A percentile compares a stretch with the other conserved stretches of the same genome.
These are phyloP conservation scores for Clarias platycephalus DNA, from an alignment of 2,797 vertebrate genomes.

Conservation along the genomic window DNA sequence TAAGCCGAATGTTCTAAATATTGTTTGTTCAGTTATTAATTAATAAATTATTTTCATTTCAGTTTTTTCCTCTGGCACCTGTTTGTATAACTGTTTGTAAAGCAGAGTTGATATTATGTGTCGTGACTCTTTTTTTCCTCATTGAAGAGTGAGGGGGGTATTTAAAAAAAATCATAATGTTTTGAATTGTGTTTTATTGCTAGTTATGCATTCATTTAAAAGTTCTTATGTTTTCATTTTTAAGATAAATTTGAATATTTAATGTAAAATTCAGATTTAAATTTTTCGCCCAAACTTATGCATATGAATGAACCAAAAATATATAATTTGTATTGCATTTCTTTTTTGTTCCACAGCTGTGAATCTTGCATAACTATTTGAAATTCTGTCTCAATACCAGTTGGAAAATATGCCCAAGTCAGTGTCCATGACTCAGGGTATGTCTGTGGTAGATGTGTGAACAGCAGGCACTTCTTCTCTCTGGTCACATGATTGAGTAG, in stretches of 20 bases:
- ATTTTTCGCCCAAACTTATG: background rate
- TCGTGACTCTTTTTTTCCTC: background rate
- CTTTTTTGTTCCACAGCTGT: slow-evolving; percentile 10
- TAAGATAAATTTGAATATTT: background rate
- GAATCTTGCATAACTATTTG: background rate
- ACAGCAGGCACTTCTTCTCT: slow-evolving; percentile 2
- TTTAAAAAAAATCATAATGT: too few relatives aligned
- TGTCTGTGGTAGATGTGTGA: slow-evolving; percentile 28
- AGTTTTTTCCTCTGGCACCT: background rate
- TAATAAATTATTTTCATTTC: background rate
- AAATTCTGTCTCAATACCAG: background rate
- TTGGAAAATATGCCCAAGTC: background rate
- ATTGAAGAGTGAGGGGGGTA: too few relatives aligned
- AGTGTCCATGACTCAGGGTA: slow-evolving; percentile 14
- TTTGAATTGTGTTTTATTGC: background rate
- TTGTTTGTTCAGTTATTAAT: background rate
- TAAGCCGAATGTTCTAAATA: background rate
- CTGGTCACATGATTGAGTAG: slow-evolving; percentile 62
- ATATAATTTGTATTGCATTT: background rate
- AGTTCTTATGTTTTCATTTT: background rate
- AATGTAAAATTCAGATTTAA: background rate
- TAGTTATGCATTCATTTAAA: background rate
- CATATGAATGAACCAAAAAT: background rate
- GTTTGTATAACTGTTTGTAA: background rate
- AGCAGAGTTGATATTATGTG: background rate